These are phyloP conservation scores for Neocrepidodera transversa DNA, from an alignment of 2,888 invertebrate genomes.

Conservation along the genomic window DNA sequence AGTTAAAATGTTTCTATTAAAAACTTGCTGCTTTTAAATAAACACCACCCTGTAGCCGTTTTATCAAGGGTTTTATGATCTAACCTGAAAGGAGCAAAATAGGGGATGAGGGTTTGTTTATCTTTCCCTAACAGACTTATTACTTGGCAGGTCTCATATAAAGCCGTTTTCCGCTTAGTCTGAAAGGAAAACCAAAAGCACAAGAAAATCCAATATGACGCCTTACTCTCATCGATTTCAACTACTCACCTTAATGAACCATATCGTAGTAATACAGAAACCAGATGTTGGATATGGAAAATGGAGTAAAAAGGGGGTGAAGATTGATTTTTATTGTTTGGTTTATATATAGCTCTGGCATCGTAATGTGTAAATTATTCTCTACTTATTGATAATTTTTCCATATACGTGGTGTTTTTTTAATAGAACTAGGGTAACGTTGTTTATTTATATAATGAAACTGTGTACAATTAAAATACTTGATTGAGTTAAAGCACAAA, in stretches of 20 bases:
- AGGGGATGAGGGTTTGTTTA: constrained; percentile 21
- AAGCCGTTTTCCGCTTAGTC: constrained; percentile 18
- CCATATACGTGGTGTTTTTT: too few relatives aligned
- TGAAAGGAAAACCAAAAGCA: constrained; percentile 15
- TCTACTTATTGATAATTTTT: not conserved
- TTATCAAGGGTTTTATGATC: constrained; percentile 21
- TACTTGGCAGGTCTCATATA: constrained; percentile 17
- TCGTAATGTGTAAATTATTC: not conserved
- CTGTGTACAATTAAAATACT: too few relatives aligned
- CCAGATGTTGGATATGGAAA: not conserved
- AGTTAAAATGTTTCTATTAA: too few relatives aligned
- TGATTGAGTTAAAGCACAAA: too few relatives aligned
- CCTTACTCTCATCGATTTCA: constrained; percentile 20
- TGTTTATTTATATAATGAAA: too few relatives aligned
- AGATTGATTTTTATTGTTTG: not conserved
- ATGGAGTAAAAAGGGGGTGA: not conserved
- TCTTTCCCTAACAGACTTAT: constrained; percentile 27
- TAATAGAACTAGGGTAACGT: too few relatives aligned
- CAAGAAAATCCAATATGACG: constrained; percentile 25
- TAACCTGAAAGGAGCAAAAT: constrained; percentile 24
- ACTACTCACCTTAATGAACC: constrained; percentile 21
- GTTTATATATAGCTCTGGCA: not conserved
- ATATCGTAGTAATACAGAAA: constrained; percentile 13
- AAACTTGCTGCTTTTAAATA: too few relatives aligned
- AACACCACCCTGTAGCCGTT: constrained; percentile 14